These are phyloP conservation scores for Dasyornis broadbenti DNA, from an alignment of 2,113 vertebrate species.

Conservation along the genomic window DNA sequence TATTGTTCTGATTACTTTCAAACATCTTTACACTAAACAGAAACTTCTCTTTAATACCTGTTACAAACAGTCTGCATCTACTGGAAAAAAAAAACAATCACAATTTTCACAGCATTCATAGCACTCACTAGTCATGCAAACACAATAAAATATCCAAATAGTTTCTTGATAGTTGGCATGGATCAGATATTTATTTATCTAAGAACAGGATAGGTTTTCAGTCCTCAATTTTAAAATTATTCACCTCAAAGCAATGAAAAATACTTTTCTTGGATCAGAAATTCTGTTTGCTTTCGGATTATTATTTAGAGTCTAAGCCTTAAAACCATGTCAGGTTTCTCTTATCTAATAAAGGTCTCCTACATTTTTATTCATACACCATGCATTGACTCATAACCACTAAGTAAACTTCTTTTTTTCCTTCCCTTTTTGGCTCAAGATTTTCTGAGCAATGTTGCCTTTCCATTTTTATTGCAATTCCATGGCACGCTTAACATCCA, in stretches of 20 bases:
- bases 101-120: neutral
- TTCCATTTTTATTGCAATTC: neutral
- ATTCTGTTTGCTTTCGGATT: slow-evolving; percentile 43
- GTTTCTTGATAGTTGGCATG: slow-evolving; percentile 14
- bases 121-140: neutral
- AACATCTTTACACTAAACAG: neutral
- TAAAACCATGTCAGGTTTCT: slow-evolving; percentile 10
- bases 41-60: neutral
- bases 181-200: slow-evolving; percentile 11
- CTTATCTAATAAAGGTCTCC: slow-evolving; percentile 22
- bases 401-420: slow-evolving; percentile 9
- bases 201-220: slow-evolving; percentile 29
- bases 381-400: slow-evolving; percentile 22
- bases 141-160: neutral
- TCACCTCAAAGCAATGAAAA: slow-evolving; percentile 45
- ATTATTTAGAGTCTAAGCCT: slow-evolving; percentile 39
- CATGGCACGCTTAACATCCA: neutral
- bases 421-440: neutral
- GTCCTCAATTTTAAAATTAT: slow-evolving; percentile 44
- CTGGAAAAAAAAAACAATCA: neutral
- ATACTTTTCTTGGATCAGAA: slow-evolving; percentile 48
- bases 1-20: neutral
- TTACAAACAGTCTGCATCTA: neutral
- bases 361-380: slow-evolving; percentile 10
- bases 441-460: slow-evolving; percentile 6